A percentile compares a stretch with the other conserved stretches of the same genome.
Conservation (phyloP, 2,113 vertebrate genomes). For the Microtus ochrogaster region DNA sequence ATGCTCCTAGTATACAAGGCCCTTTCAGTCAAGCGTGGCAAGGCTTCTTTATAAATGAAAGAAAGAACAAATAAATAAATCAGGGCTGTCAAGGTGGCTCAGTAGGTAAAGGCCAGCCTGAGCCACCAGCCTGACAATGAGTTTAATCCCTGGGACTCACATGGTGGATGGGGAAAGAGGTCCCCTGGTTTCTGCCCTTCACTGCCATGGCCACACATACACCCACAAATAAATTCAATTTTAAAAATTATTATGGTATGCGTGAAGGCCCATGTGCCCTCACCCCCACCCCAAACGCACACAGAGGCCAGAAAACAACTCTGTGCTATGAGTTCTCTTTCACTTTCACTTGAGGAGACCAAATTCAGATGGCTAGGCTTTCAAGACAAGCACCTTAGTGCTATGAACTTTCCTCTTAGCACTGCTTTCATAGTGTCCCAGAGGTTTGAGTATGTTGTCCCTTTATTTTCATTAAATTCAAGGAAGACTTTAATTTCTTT, state of each 20-base stretch:
- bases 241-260: neutral
- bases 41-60: neutral
- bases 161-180: neutral
- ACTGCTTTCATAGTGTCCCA: too few species aligned
- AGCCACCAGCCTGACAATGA: neutral
- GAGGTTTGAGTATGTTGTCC: too few species aligned
- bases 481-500: too few species aligned
- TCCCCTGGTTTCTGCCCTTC: neutral
- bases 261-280: neutral
- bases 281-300: neutral
- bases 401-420: too few species aligned
- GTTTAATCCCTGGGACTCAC: neutral
- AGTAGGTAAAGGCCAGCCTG: neutral
- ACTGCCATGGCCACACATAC: neutral
- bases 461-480: too few species aligned
- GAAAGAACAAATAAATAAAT: neutral
- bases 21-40: constrained; percentile 10
- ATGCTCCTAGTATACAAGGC: constrained; percentile 47
- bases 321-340: neutral
- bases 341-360: too few species aligned
- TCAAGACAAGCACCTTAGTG: neutral
- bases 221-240: neutral
- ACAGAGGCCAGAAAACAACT: neutral
- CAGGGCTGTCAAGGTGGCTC: neutral
- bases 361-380: neutral